Evolutionary conservation across 2,888 invertebrate genomes (phyloP).

Genomic region (Biston stratarius): DNA sequence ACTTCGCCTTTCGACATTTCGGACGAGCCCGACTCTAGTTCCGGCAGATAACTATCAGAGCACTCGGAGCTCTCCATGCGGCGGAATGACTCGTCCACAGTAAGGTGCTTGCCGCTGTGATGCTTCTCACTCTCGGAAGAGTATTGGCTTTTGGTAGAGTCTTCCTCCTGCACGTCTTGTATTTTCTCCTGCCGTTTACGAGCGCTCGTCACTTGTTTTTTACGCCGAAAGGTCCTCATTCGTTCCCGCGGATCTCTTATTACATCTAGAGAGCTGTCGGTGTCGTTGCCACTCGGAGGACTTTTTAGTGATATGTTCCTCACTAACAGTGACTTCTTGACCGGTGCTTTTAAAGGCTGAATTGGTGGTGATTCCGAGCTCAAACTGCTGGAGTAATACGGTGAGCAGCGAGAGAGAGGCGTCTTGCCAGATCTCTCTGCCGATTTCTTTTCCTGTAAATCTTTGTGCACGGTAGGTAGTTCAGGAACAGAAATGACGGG

Average conservation of each 20-base stretch:
- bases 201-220: slow-evolving; percentile 87
- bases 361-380: slow-evolving; percentile 91
- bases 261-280: slow-evolving; percentile 89
- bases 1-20: slow-evolving; percentile 86
- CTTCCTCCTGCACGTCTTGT: slow-evolving; percentile 84
- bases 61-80: slow-evolving; percentile 88
- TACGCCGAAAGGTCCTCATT: slow-evolving; percentile 89
- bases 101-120: slow-evolving; percentile 70
- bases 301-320: slow-evolving; percentile 88
- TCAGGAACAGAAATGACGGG: slow-evolving; percentile 86
- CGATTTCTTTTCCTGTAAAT: slow-evolving; percentile 76
- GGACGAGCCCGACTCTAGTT: slow-evolving; percentile 87
- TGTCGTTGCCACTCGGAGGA: slow-evolving; percentile 91
- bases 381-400: slow-evolving; percentile 91
- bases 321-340: slow-evolving; percentile 88
- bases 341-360: slow-evolving; percentile 88
- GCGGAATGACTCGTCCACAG: slow-evolving; percentile 77
- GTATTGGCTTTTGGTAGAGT: slow-evolving; percentile 81
- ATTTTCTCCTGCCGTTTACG: slow-evolving; percentile 86
- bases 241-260: slow-evolving; percentile 89
- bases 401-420: slow-evolving; percentile 89
- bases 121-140: slow-evolving; percentile 83
- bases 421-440: slow-evolving; percentile 82
- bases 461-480: slow-evolving; percentile 78
- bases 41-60: slow-evolving; percentile 90